Conservation (phyloP, 1,140 invertebrate species). For the Bombus sibiricus region DNA sequence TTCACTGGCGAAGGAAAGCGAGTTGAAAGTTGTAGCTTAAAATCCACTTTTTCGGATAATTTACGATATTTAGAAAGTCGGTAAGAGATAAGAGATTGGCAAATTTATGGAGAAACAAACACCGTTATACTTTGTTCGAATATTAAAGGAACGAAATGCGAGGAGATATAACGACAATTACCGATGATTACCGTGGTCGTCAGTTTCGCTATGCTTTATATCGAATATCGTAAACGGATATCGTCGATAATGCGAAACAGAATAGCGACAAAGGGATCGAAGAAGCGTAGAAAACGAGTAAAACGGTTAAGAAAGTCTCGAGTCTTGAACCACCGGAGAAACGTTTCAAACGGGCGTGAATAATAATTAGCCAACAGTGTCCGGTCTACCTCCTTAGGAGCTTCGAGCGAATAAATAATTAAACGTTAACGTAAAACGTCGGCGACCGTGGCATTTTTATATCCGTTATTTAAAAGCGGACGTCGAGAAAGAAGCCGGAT, state of each 20-base stretch:
- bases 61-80: too few relatives aligned
- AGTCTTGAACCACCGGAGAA: constrained; percentile 13
- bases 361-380: constrained; percentile 38
- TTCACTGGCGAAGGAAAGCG: too few relatives aligned
- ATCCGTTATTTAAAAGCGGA: constrained; percentile 52
- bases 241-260: neutral
- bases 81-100: too few relatives aligned
- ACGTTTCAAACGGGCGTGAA: constrained; percentile 44
- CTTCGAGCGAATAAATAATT: constrained; percentile 54
- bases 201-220: too few relatives aligned
- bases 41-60: too few relatives aligned
- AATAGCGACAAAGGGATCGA: neutral
- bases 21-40: too few relatives aligned
- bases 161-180: too few relatives aligned
- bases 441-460: constrained; percentile 49
- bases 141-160: too few relatives aligned
- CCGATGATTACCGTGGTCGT: too few relatives aligned
- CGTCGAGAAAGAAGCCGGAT: constrained; percentile 18
- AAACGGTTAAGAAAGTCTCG: constrained; percentile 35
- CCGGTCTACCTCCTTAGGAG: constrained; percentile 50
- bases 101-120: too few relatives aligned
- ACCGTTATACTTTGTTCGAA: too few relatives aligned
- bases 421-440: constrained; percentile 47
- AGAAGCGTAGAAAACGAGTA: neutral
- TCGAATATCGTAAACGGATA: too few relatives aligned